Percentiles rank a stretch among this genome's conserved stretches.
Evolutionary conservation across 1,140 invertebrate species (phyloP).

Genomic region (Sitophilus oryzae): DNA sequence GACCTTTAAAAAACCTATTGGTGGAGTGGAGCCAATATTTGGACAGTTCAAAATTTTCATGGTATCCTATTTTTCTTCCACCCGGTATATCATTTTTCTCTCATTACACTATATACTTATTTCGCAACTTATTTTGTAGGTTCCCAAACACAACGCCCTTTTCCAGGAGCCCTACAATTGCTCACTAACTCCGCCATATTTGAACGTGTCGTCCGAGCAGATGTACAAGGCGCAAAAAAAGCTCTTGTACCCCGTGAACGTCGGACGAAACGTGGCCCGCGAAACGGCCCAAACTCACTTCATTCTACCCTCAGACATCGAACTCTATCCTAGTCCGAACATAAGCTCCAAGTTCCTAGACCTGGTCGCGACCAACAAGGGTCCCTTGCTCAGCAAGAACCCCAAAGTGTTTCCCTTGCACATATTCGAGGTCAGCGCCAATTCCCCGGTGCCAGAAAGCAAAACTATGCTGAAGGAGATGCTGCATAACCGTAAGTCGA

Average conservation of each 20-base stretch:
- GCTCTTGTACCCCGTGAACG: conserved; percentile 81
- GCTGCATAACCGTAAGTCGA: conserved; percentile 59
- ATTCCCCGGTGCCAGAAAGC: conserved; percentile 61
- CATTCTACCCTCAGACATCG: conserved; percentile 81
- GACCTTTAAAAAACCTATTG: no score
- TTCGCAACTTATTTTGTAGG: conserved; percentile 45
- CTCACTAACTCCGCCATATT: conserved; percentile 60
- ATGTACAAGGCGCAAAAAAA: conserved; percentile 76
- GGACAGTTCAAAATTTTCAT: no score
- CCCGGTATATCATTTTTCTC: no score
- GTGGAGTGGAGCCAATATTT: no score
- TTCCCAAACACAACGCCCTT: conserved; percentile 58
- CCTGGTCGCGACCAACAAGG: conserved; percentile 69
- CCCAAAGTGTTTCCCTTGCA: conserved; percentile 75
- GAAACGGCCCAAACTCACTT: conserved; percentile 76
- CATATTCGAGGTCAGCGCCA: conserved; percentile 77
- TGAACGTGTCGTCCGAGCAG: conserved; percentile 55
- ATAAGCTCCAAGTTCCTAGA: conserved; percentile 70
- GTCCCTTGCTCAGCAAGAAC: conserved; percentile 57
- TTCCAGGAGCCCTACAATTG: conserved; percentile 63
- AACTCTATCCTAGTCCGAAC: conserved; percentile 79
- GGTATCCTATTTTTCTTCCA: no score
- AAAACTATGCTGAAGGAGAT: conserved; percentile 71
- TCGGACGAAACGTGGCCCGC: conserved; percentile 77
- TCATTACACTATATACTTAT: not conserved